These are phyloP conservation scores for Perithous albicinctus DNA, from an alignment of 2,888 invertebrate genomes.

Conservation along the genomic window DNA sequence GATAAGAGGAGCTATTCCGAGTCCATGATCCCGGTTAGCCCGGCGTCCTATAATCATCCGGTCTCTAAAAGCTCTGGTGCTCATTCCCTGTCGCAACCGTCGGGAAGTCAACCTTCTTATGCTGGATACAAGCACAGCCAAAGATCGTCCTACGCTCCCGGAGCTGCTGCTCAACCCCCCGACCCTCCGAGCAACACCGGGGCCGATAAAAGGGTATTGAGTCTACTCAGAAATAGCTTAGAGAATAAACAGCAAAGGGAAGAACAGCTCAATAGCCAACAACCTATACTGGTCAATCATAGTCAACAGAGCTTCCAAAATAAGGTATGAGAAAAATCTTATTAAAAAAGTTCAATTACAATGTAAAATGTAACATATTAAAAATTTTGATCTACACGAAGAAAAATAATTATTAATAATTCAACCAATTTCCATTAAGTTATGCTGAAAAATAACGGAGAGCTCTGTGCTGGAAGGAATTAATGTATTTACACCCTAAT, in stretches of 20 bases:
- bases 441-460: too few relatives aligned
- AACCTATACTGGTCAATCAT: conserved; percentile 79
- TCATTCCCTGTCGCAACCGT: conserved; percentile 67
- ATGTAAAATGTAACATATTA: not conserved
- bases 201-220: conserved; percentile 90
- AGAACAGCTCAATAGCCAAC: conserved; percentile 81
- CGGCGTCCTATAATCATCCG: conserved; percentile 67
- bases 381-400: too few relatives aligned
- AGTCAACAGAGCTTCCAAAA: conserved; percentile 81
- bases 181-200: conserved; percentile 83
- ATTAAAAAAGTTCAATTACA: not conserved
- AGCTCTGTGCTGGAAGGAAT: too few relatives aligned
- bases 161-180: conserved; percentile 56
- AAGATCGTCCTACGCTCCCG: conserved; percentile 73
- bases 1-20: conserved; percentile 80
- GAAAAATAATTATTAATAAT: too few relatives aligned
- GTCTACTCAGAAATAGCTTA: conserved; percentile 89
- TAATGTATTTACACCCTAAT: too few relatives aligned
- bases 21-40: conserved; percentile 71
- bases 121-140: conserved; percentile 74
- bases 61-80: conserved; percentile 55
- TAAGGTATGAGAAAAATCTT: conserved; percentile 73
- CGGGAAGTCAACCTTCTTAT: conserved; percentile 71
- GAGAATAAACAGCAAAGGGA: conserved; percentile 87
- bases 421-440: too few relatives aligned